phyloP scores from a whole-genome alignment of 2,888 invertebrate genomes.

The Eledona agricola region DNA sequence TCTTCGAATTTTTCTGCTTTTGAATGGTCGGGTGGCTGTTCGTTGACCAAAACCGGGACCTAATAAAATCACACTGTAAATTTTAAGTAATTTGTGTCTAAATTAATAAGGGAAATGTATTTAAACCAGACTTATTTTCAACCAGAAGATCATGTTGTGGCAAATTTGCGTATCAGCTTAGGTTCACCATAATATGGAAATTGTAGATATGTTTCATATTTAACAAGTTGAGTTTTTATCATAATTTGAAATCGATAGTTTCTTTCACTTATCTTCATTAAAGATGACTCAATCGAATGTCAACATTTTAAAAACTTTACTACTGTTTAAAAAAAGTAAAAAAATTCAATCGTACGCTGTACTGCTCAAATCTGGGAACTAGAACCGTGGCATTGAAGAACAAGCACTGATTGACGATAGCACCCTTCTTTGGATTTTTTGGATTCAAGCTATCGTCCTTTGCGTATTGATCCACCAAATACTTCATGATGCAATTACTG shows the following conservation, averaged over 20 bases:
- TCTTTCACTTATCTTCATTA: too few species aligned
- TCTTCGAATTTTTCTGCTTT: slow-evolving; percentile 65
- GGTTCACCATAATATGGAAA: too few species aligned
- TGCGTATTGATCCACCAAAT: slow-evolving; percentile 72
- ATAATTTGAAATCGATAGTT: too few species aligned
- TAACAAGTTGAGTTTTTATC: too few species aligned
- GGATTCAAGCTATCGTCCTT: slow-evolving; percentile 73
- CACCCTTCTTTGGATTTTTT: slow-evolving; percentile 69
- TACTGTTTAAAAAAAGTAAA: too few species aligned
- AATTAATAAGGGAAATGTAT: too few species aligned
- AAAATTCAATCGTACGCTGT: slow-evolving; percentile 58
- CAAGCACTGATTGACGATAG: slow-evolving; percentile 70
- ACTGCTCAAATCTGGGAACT: slow-evolving; percentile 64
- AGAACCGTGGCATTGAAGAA: slow-evolving; percentile 71
- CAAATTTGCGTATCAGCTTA: too few species aligned
- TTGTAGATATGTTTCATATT: too few species aligned
- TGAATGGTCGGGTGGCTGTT: slow-evolving; percentile 44
- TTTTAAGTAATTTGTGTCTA: background rate
- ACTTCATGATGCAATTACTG: slow-evolving; percentile 74
- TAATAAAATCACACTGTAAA: slow-evolving; percentile 35
- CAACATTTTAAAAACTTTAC: too few species aligned
- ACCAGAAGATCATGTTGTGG: too few species aligned
- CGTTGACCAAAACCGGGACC: slow-evolving; percentile 48
- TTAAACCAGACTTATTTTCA: too few species aligned
- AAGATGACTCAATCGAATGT: too few species aligned